A percentile compares a stretch with the other conserved stretches of the same genome.
These are phyloP conservation scores for Sinodicranocentrus sp. DNA, from an alignment of 2,888 invertebrate species.

Conservation along the genomic window DNA sequence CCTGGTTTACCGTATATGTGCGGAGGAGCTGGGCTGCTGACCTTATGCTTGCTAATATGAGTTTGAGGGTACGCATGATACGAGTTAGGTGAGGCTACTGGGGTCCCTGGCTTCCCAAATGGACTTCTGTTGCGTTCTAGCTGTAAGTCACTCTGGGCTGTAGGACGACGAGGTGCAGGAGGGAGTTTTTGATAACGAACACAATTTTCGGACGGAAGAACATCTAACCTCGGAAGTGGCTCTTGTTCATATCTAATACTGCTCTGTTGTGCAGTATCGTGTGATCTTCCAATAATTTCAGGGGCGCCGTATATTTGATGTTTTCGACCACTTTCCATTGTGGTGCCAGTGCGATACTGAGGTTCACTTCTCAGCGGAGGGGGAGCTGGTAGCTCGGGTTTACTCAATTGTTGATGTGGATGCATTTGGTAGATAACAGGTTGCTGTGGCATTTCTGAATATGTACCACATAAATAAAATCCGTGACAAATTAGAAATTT, in stretches of 20 bases:
- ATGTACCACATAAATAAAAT: too few relatives aligned
- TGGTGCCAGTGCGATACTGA: conserved; percentile 79
- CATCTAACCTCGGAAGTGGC: conserved; percentile 51
- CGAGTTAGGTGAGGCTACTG: conserved; percentile 51
- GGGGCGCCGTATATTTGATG: conserved; percentile 58
- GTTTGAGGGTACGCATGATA: conserved; percentile 53
- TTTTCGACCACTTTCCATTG: conserved; percentile 76
- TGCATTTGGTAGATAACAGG: conserved; percentile 61
- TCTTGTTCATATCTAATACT: conserved; percentile 58
- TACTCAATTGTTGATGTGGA: conserved; percentile 53
- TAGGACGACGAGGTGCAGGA: conserved; percentile 60
- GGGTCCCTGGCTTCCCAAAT: conserved; percentile 49
- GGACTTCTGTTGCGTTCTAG: conserved; percentile 60
- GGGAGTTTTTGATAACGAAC: conserved; percentile 65
- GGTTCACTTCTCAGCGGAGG: conserved; percentile 85
- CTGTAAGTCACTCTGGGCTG: conserved; percentile 53
- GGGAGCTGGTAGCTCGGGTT: conserved; percentile 82
- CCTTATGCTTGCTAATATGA: conserved; percentile 78
- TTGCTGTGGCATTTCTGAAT: conserved; percentile 41
- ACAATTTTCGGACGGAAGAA: conserved; percentile 62
- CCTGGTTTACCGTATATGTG: conserved; percentile 86
- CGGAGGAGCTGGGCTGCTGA: conserved; percentile 88
- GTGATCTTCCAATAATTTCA: conserved; percentile 78
- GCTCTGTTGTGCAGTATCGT: conserved; percentile 27
- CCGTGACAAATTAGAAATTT: background rate